A percentile compares a stretch with the other conserved stretches of the same genome.
Conservation (phyloP, 2,888 invertebrate species). For the Callyntrura sp. region DNA sequence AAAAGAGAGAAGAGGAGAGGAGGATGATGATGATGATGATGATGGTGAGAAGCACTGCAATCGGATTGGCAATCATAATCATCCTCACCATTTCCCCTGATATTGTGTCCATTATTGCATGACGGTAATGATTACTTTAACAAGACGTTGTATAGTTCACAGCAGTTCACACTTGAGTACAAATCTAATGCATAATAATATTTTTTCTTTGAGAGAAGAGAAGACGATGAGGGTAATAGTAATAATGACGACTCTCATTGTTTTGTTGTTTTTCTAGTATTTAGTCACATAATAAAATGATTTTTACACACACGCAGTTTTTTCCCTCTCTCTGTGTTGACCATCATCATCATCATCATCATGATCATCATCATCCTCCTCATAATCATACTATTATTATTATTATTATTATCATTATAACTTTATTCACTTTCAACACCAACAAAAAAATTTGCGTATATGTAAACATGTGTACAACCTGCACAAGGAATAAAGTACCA, state of each 20-base stretch:
- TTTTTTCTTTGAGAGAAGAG: background rate
- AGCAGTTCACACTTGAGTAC: slow-evolving; percentile 62
- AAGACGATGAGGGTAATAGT: background rate
- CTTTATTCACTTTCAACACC: slow-evolving; percentile 67
- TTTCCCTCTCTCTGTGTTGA: too few species aligned
- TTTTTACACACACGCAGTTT: slow-evolving; percentile 6
- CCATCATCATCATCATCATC: too few species aligned
- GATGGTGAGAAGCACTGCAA: too few species aligned
- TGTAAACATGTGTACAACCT: slow-evolving; percentile 15
- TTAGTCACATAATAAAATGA: slow-evolving; percentile 28
- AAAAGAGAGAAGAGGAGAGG: background rate
- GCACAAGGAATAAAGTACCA: too few species aligned
- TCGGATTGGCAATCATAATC: slow-evolving; percentile 48
- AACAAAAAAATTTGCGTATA: slow-evolving; percentile 43
- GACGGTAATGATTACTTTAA: slow-evolving; percentile 72
- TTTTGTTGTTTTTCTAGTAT: slow-evolving; percentile 62
- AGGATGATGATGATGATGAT: slow-evolving; percentile 40
- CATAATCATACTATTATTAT: background rate
- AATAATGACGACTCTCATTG: slow-evolving; percentile 12
- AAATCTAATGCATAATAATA: too few species aligned
- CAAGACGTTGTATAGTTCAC: slow-evolving; percentile 49
- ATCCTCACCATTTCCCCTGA: slow-evolving; percentile 52
- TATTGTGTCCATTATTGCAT: slow-evolving; percentile 68
- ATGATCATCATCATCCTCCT: too few species aligned
- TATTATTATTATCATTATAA: slow-evolving; percentile 27